Evolutionary conservation across 1,140 invertebrate genomes (phyloP), one percentile per base, ranked within the genome.

Genomic region (Drosophila sp.): DNA sequence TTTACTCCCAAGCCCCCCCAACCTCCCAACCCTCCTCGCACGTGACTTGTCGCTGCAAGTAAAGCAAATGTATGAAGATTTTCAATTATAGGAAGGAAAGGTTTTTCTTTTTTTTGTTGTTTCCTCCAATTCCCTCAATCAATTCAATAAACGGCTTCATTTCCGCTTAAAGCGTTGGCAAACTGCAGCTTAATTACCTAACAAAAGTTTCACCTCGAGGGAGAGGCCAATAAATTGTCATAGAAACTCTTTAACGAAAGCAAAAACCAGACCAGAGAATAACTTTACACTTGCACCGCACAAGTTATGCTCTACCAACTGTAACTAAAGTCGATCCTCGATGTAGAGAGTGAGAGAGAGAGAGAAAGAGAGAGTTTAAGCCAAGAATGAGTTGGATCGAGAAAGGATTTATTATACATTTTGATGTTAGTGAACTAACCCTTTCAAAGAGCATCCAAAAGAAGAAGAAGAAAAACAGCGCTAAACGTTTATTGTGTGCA

Each of bases 141-240:
- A 7, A 47, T 47, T 25, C 44, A 17, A 25, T 25, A 7, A 50
- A 50, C 23, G 44, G 25, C 23, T 50, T 50, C 23, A 50, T 50
- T 50, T 50, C 44, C 44, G 23, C 7, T 50, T 50, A 27, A 50
- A 50, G 44, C 44, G 3, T 50, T 50, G 44, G 23, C 23, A 27
- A 50, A 50, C 3, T 27, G 44, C 23, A 50, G 44, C 23, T 50
- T 25, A 50, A 25, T 50, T 27, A 50, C 44, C 23, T 27, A 50
- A 50, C 6, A 27, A 25, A 27, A 27, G 44, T 27, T 50, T 25
- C 23, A 0, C 35, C 2, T 11, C 2, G 10, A 10, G 35, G 11
- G 10, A n/a, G 44, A 3, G 5, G 17, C 41, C 41, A n/a, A 17
- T 44, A 44, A 75, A 75, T 75, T 75, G 72, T 72, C 66, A 30